Evolutionary conservation across 37 sponge, comb jelly and placozoan genomes (phyloP), one percentile per base, ranked within the genome.

Genomic region (Beroe ovata): DNA sequence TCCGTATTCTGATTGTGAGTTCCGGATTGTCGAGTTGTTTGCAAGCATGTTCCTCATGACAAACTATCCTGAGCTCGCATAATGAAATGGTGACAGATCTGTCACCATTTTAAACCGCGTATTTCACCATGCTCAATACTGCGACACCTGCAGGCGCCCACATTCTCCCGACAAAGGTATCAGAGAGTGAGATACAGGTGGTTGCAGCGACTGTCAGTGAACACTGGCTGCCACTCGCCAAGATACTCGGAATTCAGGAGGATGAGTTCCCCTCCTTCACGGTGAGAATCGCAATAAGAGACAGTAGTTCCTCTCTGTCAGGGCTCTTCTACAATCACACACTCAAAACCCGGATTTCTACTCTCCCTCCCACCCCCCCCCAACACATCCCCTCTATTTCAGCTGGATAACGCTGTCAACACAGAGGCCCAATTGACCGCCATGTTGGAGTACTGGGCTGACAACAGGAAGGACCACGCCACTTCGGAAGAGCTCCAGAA

Each of bases 401-500:
- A 47, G 54, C 54, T 47, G 6, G 54, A 47, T 6, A 47, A 47
- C 54, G 6, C 54, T 47, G 54, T 16, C 11, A 47, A 66, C 36
- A 33, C 41, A 0, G 84, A 77, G 54, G 25, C 1, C 84, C 54
- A 42, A 20, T 0, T 77, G 1, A 77, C 54, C 4, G 84, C 84
- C 38, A 77, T 77, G 84, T 77, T 77, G 28, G 33, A 42, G 28
- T 77, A 77, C 28, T 77, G 84, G 84, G 47, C 33, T 23, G 84
- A 77, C 1, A n/a, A 26, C 8, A 38, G 54, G 28, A 8, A 77
- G 28, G 84, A 77, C n/a, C n/a, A 77, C 28, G 84, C 84, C 41
- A 77, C 84, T 20, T 36, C 38, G 8, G 84, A 77, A 29, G 84
- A 77, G 23, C 54, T 77, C 42, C 84, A 77, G 54, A 77, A 77